Evolutionary conservation across 2,113 vertebrate species (phyloP), one percentile per base, ranked within the genome.

Genomic region (Aegithalos caudatus): DNA sequence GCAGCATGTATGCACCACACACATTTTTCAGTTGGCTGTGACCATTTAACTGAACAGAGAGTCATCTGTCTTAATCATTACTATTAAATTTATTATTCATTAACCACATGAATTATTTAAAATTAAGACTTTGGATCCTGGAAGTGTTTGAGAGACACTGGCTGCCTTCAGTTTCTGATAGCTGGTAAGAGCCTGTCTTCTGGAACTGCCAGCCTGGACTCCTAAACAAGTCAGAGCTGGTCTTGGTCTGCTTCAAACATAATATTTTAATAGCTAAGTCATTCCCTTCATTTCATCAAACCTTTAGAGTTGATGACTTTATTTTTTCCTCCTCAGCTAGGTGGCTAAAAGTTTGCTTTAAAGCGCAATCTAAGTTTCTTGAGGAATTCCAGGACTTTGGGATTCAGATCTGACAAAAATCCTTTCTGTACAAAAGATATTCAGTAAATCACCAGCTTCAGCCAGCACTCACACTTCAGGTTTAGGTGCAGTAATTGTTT

Each of bases 21-120:
- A 71, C 72, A 45, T 74, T 84, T 87, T 47, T 86, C 91, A 45
- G 56, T 27, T 78, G 80, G 67, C 91, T 88, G 47, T 74, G 88
- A 67, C 91, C 94, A 93, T 84, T 96, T 86, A 93, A 91, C 88
- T 88, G 95, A 93, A 88, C 92, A 93, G 53, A 78, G 51, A 96
- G 56, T 93, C 83, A 94, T 92, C 92, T 86, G 80, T 76, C 83
- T 88, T 94, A 97, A 95, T 96, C 95, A 97, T 96, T 95, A 94
- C 88, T 95, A 86, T 94, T 96, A 96, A 86, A 97, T 96, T 51
- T 94, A 96, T 96, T 97, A 97, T 97, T 95, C 92, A 95, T 96
- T 96, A 95, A 28, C 82, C 28, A 40, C 35, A 88, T 97, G 25
- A 88, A 94, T 94, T 70, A 93, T 94, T 95, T 38, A 97, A 65